phyloP scores from a whole-genome alignment of 2,797 vertebrate genomes.

The Brachyalestes nurse region DNA sequence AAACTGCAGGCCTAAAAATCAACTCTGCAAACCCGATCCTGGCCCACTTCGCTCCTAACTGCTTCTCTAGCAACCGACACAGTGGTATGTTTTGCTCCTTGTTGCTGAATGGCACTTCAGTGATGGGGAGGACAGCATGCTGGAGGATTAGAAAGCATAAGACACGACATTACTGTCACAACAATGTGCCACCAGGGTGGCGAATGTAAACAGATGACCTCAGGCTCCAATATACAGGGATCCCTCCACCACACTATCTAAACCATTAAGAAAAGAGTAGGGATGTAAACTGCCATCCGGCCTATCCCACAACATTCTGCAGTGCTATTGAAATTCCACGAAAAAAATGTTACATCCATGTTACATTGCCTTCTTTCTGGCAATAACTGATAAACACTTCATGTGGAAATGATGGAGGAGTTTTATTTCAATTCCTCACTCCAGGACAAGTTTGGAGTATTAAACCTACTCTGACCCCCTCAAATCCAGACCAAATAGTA shows the following conservation, averaged over 20 bases:
- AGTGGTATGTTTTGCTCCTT: conserved; percentile 41
- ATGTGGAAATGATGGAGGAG: neutral
- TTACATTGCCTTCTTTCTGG: neutral
- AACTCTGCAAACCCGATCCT: neutral
- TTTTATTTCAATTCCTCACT: no score
- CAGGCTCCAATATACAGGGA: conserved; percentile 5
- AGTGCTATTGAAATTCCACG: neutral
- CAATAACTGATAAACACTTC: neutral
- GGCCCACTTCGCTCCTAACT: neutral
- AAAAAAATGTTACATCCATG: neutral
- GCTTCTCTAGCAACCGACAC: conserved; percentile 24
- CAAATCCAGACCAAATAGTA: no score
- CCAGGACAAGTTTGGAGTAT: no score
- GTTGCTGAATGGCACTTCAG: conserved; percentile 47
- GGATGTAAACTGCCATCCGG: neutral
- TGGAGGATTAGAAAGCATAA: conserved; percentile 16
- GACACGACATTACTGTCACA: conserved; percentile 25
- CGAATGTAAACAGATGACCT: conserved; percentile 51
- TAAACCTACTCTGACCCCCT: no score
- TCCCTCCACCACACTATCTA: neutral
- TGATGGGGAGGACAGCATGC: conserved; percentile 35
- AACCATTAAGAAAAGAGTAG: neutral
- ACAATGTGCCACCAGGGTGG: conserved; percentile 17
- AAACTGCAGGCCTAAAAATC: neutral
- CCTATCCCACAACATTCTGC: neutral